phyloP scores from a whole-genome alignment of 2,113 vertebrate genomes.

The Danio rerio region GRCz12tu NC_133188.1:39612001-39612500 shows the following conservation, averaged over 20 bases:
- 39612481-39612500: too few species aligned
- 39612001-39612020: conserved; percentile 97
- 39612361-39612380: too few species aligned
- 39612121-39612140: conserved; percentile 94
- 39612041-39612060: conserved; percentile 95
- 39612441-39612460: too few species aligned
- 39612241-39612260: not conserved
- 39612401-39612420: too few species aligned
- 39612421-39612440: too few species aligned
- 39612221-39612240: not conserved
- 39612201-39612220: not conserved
- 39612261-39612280: not conserved
- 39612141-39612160: not conserved
- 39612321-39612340: too few species aligned
- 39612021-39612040: conserved; percentile 98
- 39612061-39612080: conserved; percentile 98
- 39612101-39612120: conserved; percentile 96
- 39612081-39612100: conserved; percentile 94
- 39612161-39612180: not conserved
- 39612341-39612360: too few species aligned
- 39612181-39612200: not conserved
- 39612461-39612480: too few species aligned
- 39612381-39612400: too few species aligned
- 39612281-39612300: too few species aligned
- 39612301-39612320: too few species aligned